phyloP scores from a whole-genome alignment of 1,140 invertebrate genomes.

The Proctacanthus coquilletti region DNA sequence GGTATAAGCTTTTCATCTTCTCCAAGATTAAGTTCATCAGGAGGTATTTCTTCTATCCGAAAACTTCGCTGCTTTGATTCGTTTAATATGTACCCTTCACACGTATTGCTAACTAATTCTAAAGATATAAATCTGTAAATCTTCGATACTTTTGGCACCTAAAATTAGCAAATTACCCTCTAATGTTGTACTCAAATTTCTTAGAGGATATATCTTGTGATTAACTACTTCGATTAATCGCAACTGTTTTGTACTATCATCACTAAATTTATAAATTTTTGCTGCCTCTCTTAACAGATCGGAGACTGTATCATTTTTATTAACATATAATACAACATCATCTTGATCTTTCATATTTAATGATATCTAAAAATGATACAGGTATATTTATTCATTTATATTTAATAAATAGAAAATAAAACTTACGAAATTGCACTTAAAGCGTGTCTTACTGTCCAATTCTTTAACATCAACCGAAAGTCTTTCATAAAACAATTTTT shows the following conservation, averaged over 20 bases:
- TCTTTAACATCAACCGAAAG: conserved; percentile 93
- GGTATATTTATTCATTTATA: neutral
- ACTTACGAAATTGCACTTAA: conserved; percentile 75
- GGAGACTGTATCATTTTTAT: conserved; percentile 83
- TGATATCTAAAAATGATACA: conserved; percentile 42
- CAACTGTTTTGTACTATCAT: conserved; percentile 62
- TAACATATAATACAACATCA: conserved; percentile 88
- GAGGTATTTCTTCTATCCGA: conserved; percentile 85
- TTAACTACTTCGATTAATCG: conserved; percentile 41
- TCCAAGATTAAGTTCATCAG: conserved; percentile 54
- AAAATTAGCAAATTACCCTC: too few relatives aligned
- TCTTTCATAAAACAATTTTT: conserved; percentile 91
- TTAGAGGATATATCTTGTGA: conserved; percentile 32
- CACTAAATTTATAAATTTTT: conserved; percentile 71
- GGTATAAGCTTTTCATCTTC: conserved; percentile 80
- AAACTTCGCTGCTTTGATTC: conserved; percentile 33
- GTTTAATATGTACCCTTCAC: too few relatives aligned
- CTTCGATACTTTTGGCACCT: too few relatives aligned
- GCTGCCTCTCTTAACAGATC: conserved; percentile 87
- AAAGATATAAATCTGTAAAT: too few relatives aligned
- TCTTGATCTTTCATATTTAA: conserved; percentile 78
- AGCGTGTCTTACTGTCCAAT: conserved; percentile 94
- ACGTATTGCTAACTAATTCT: too few relatives aligned
- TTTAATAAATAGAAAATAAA: neutral
- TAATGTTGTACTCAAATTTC: too few relatives aligned